phyloP scores from a whole-genome alignment of 2,113 vertebrate species.

The Pedionomus torquatus region DNA sequence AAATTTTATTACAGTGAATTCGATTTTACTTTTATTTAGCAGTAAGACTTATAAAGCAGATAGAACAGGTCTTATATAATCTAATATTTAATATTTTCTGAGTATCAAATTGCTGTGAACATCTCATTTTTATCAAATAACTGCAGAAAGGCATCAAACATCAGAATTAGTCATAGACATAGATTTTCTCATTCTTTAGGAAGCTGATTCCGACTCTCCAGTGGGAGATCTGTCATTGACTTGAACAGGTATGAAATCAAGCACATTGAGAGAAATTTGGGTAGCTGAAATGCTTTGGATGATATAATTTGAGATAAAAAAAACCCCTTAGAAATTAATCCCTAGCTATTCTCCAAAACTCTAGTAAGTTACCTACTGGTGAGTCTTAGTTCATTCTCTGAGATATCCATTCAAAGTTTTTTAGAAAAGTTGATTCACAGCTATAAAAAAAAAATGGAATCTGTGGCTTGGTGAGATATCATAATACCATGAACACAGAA shows the following conservation, averaged over 20 bases:
- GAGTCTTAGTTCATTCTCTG: not conserved
- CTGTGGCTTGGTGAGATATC: not conserved
- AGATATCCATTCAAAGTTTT: not conserved
- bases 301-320: not conserved
- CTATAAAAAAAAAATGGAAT: not conserved
- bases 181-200: not conserved
- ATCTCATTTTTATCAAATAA: not conserved
- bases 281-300: not conserved
- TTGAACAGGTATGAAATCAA: not conserved
- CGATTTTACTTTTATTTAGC: not conserved
- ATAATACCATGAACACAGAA: not conserved
- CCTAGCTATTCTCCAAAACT: not conserved
- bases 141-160: not conserved
- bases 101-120: not conserved
- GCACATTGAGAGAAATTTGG: not conserved
- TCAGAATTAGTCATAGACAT: not conserved
- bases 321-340: not conserved
- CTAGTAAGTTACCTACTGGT: not conserved
- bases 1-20: not conserved
- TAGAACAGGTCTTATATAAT: not conserved
- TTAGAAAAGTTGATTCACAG: not conserved
- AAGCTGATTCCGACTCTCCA: not conserved
- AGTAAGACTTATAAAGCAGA: not conserved
- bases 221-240: not conserved
- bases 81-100: not conserved